Conservation (phyloP, 2,113 vertebrate genomes). For the Brevimyrus niger region DNA sequence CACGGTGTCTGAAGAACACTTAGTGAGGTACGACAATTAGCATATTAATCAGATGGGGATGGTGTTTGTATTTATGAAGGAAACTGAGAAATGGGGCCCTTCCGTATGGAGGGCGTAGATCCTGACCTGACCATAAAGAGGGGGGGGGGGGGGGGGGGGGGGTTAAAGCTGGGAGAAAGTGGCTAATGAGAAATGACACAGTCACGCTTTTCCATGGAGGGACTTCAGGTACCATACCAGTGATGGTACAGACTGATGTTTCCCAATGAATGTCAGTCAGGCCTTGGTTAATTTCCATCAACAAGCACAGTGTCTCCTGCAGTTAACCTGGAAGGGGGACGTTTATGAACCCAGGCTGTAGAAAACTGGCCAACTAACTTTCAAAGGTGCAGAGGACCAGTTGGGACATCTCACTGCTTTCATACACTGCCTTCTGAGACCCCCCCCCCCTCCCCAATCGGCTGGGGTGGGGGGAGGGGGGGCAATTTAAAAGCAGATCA, state of each 20-base stretch:
- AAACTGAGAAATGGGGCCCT: background rate
- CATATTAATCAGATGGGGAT: constrained; percentile 17
- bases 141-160: background rate
- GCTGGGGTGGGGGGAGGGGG: background rate
- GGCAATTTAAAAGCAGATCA: constrained; percentile 32
- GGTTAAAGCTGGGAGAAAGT: background rate
- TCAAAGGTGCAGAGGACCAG: constrained; percentile 19
- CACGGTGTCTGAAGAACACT: background rate
- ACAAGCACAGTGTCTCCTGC: background rate
- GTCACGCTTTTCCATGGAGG: background rate
- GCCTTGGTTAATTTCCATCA: background rate
- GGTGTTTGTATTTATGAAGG: constrained; percentile 20
- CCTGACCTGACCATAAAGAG: background rate
- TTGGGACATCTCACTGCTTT: constrained; percentile 35
- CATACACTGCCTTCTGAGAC: constrained; percentile 22
- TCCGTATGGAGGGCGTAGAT: background rate
- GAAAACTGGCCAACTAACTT: background rate
- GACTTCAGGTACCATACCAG: background rate
- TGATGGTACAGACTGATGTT: background rate
- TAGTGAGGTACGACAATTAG: constrained; percentile 6
- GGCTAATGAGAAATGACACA: background rate
- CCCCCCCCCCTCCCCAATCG: constrained; percentile 23
- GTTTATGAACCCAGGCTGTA: background rate
- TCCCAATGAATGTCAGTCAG: background rate
- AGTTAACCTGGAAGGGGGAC: background rate